Conservation (phyloP, 2,797 vertebrate genomes). For the Hoplostethus mediterraneus region DNA sequence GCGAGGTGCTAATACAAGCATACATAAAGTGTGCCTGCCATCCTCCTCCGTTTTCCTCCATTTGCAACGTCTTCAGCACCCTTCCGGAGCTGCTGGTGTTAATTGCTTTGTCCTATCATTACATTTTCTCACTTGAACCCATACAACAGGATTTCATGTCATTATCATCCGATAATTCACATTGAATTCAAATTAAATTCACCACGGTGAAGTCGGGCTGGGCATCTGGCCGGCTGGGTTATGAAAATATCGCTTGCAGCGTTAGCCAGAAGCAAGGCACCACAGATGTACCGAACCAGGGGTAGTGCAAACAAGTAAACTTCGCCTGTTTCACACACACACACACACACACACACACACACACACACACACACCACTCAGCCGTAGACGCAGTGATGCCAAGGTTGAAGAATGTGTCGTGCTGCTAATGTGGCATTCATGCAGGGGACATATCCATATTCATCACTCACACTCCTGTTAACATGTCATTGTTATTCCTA, state of each 20-base stretch:
- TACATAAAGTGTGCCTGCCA: constrained; percentile 9
- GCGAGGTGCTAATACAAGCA: constrained; percentile 32
- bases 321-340: constrained; percentile 37
- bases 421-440: constrained; percentile 50
- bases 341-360: constrained; percentile 34
- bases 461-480: constrained; percentile 56
- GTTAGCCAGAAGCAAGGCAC: constrained; percentile 19
- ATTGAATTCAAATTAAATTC: not conserved
- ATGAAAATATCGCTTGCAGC: not conserved
- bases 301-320: constrained; percentile 43
- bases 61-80: constrained; percentile 21
- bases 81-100: constrained; percentile 43
- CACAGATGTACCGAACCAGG: constrained; percentile 27
- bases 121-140: constrained; percentile 34
- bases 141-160: constrained; percentile 16
- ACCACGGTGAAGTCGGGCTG: constrained; percentile 14
- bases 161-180: constrained; percentile 11
- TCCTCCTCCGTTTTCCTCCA: constrained; percentile 26
- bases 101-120: constrained; percentile 43
- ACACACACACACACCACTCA: constrained; percentile 35
- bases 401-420: constrained; percentile 29
- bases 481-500: constrained; percentile 46
- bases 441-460: constrained; percentile 52
- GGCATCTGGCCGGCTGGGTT: constrained; percentile 6
- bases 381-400: constrained; percentile 32